These are phyloP conservation scores for Campopleginae sp. DNA, from an alignment of 2,888 invertebrate genomes.

Conservation along the genomic window DNA sequence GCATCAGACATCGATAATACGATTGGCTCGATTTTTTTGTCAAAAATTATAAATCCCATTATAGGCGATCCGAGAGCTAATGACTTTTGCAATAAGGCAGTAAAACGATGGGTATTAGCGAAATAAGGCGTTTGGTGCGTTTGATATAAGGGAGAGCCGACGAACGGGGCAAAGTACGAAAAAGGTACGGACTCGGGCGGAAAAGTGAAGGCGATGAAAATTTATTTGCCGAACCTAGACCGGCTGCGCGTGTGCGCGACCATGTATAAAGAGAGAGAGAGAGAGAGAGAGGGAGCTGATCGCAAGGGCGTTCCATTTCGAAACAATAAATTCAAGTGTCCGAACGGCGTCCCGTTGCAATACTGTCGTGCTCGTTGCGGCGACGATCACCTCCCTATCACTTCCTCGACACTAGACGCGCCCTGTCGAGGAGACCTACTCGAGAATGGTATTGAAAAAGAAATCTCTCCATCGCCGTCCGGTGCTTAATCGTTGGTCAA, in stretches of 20 bases:
- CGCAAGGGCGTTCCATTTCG: constrained; percentile 59
- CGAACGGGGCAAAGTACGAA: constrained; percentile 24
- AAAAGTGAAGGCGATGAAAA: constrained; percentile 70
- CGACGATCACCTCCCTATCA: constrained; percentile 19
- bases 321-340: constrained; percentile 74
- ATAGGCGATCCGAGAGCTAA: background rate
- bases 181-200: constrained; percentile 25
- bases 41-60: background rate
- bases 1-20: no score
- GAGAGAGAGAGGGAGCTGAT: constrained; percentile 3
- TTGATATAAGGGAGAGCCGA: background rate
- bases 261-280: background rate
- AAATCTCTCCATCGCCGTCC: background rate
- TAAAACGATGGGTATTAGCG: background rate
- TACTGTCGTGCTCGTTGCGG: constrained; percentile 32
- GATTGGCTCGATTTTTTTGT: no score
- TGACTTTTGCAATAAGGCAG: background rate
- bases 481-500: background rate
- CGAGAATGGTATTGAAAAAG: background rate
- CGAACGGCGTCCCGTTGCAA: constrained; percentile 55
- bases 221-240: constrained; percentile 66
- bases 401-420: constrained; percentile 30
- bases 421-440: no score
- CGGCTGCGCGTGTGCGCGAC: background rate
- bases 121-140: background rate